A percentile compares a stretch with the other conserved stretches of the same genome.
Evolutionary conservation across 2,888 invertebrate genomes (phyloP).

Genomic region (Phrixothrix hirtus): DNA sequence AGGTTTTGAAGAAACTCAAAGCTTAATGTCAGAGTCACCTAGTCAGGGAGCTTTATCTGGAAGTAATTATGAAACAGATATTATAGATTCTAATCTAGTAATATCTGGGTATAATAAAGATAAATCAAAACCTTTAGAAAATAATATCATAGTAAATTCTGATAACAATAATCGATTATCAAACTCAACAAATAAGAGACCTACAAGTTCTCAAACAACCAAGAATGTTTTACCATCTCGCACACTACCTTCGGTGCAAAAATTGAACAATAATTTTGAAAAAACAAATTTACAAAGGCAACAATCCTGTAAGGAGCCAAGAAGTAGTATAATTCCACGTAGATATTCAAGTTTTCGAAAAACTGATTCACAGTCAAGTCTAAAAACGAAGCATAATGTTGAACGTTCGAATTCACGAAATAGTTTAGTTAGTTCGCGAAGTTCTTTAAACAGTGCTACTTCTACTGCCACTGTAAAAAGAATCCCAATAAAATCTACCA

Average conservation of each 20-base stretch:
- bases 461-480: constrained; percentile 78
- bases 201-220: background rate
- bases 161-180: constrained; percentile 7
- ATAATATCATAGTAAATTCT: constrained; percentile 17
- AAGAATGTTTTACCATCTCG: constrained; percentile 10
- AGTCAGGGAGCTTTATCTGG: constrained; percentile 83
- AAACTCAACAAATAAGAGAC: constrained; percentile 16
- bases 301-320: constrained; percentile 33
- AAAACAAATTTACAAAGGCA: constrained; percentile 44
- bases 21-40: constrained; percentile 82
- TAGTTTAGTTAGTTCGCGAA: constrained; percentile 79
- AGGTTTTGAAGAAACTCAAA: constrained; percentile 89
- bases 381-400: constrained; percentile 60
- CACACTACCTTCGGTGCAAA: constrained; percentile 43
- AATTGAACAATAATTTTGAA: constrained; percentile 43
- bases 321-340: constrained; percentile 52
- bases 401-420: constrained; percentile 79
- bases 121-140: constrained; percentile 25
- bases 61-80: constrained; percentile 60
- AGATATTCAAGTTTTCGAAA: constrained; percentile 53
- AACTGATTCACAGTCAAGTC: constrained; percentile 47
- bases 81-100: constrained; percentile 49
- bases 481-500: constrained; percentile 57
- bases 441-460: constrained; percentile 80
- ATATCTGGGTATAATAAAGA: constrained; percentile 37